These are phyloP conservation scores for Sarcophaga caerulescens DNA, from an alignment of 2,888 invertebrate genomes.

Conservation along the genomic window DNA sequence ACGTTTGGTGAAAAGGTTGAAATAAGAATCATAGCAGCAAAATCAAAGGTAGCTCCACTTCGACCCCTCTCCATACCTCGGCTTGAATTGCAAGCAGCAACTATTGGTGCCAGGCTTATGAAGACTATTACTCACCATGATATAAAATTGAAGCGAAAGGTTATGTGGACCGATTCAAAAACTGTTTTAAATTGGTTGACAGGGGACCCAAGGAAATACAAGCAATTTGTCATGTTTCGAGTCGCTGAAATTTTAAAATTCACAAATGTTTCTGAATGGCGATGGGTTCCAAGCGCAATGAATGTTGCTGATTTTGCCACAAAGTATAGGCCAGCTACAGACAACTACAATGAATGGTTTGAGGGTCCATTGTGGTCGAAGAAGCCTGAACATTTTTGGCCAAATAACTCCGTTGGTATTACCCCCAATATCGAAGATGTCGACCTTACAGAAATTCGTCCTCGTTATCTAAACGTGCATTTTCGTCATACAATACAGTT, in stretches of 20 bases:
- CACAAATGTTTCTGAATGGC: too few species aligned
- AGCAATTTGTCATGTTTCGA: too few species aligned
- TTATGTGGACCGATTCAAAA: too few species aligned
- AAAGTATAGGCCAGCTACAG: conserved; percentile 13
- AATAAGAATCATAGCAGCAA: conserved; percentile 20
- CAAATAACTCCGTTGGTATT: neutral
- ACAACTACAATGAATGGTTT: conserved; percentile 50
- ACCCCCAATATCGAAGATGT: neutral
- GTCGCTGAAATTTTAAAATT: too few species aligned
- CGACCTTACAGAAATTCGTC: conserved; percentile 31
- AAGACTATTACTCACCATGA: conserved; percentile 12
- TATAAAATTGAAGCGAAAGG: too few species aligned
- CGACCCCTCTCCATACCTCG: conserved; percentile 37
- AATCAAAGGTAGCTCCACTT: conserved; percentile 35
- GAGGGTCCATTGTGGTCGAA: conserved; percentile 47
- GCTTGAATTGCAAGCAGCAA: conserved; percentile 35
- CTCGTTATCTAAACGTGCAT: conserved; percentile 25
- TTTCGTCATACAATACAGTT: conserved; percentile 9
- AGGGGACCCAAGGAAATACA: too few species aligned
- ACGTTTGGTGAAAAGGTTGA: neutral
- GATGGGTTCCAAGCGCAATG: too few species aligned
- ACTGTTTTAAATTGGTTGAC: too few species aligned
- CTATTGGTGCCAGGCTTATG: conserved; percentile 33
- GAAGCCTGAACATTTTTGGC: conserved; percentile 28
- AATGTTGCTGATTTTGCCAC: conserved; percentile 41